Base-by-base conservation (phyloP, 1,140 invertebrate species). In the Camponotus pennsylvanicus region DNA sequence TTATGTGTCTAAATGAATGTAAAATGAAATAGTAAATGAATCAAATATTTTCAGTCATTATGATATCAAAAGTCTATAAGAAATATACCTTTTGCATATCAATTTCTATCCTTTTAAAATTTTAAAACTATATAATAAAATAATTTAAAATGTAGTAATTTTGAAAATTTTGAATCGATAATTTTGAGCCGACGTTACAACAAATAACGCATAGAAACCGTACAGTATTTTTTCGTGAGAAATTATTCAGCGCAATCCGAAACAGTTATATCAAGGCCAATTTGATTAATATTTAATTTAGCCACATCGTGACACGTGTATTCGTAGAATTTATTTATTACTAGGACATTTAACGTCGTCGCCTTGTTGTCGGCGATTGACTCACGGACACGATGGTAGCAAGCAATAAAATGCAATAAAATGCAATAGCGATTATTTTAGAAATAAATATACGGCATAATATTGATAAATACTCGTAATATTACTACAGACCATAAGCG, bases 201-300 rank as follows among this genome's bases (percentile, higher is more conserved):
- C 52, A 63, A 45, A 64, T 27, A 37, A 77, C 49, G 45, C 57
- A 40, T 42, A 82, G 32, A 70, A 85, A 66, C 83, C 80, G 79
- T 86, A 86, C 87, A 89, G 88, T 89, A 89, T 89, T 89, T 66
- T 59, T 37, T 76, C 40, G n/a, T 34, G 57, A 1, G 6, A 52
- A 57, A 76, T 27, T 59, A 82, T n/a, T 21, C n/a, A 11, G 11
- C 7, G 13, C 40, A 45, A 34, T 80, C 49, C 4, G 40, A 70
- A 83, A 45, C 69, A 27, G n/a, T 76, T 57, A 55, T 37, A 57
- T 70, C 49, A 21, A 63, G 6, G n/a, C 21, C 57, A 64, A 11
- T 15, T 55, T 69, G 27, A 27, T 27, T 27, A 27, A 45, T 75
- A 83, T 77, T 87, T 76, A 88, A 69, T 34, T 67, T 59, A 85